phyloP scores from a whole-genome alignment of 2,113 vertebrate genomes.

The Dermatemys mawii region DNA sequence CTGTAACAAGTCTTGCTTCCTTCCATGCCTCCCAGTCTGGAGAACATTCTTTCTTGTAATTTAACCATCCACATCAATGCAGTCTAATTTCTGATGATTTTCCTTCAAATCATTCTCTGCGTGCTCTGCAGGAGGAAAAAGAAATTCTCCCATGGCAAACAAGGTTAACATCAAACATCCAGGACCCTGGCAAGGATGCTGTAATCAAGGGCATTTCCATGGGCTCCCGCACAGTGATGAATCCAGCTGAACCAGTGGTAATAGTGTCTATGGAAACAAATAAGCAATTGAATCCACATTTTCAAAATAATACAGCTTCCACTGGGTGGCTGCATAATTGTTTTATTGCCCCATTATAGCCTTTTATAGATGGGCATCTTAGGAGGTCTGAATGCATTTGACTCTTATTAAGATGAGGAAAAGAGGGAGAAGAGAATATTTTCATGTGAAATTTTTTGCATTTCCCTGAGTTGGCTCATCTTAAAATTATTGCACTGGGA shows the following conservation, averaged over 20 bases:
- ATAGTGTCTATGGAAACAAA: slow-evolving; percentile 48
- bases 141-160: not conserved
- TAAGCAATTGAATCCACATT: slow-evolving; percentile 45
- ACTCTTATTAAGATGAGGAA: slow-evolving; percentile 37
- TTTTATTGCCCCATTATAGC: slow-evolving; percentile 13
- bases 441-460: slow-evolving; percentile 19
- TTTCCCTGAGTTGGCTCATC: slow-evolving; percentile 37
- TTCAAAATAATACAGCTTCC: slow-evolving; percentile 51
- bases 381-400: slow-evolving; percentile 31
- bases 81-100: slow-evolving; percentile 40
- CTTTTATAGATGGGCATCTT: slow-evolving; percentile 47
- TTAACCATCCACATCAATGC: slow-evolving; percentile 31
- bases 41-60: slow-evolving; percentile 46
- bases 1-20: not conserved
- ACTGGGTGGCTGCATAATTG: slow-evolving; percentile 24
- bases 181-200: not conserved
- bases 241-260: slow-evolving; percentile 48
- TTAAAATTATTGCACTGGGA: slow-evolving; percentile 56
- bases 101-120: slow-evolving; percentile 13
- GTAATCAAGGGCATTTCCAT: slow-evolving; percentile 26
- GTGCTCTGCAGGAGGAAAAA: slow-evolving; percentile 20
- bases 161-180: slow-evolving; percentile 10
- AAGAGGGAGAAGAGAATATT: not conserved
- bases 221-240: slow-evolving; percentile 15
- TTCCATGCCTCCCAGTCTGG: slow-evolving; percentile 34